Base-by-base conservation (phyloP, 2,113 vertebrate genomes). In the Onychostoma macrolepis region DNA sequence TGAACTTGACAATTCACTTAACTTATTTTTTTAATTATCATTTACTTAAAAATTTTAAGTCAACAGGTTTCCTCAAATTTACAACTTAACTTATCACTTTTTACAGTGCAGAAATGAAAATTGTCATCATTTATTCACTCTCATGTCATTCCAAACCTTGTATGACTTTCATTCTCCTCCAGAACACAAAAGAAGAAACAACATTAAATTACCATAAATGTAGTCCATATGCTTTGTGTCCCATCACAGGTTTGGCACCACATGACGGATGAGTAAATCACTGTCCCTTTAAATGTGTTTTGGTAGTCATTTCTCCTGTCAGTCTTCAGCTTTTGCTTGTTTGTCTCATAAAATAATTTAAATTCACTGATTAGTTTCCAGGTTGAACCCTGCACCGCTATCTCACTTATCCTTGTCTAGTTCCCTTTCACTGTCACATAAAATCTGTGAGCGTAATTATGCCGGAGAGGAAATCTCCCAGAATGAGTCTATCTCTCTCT, bases 301-400 rank as follows among this genome's bases (percentile, higher is more conserved):
- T 43, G 12, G 24, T 43, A 26, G 24, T 45, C 41, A 45, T 26
- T 43, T 75, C 24, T 45, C 41, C 41, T 26, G 13, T 76, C 41
- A 76, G 41, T 76, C 72, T 76, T 28, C 6, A n/a, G n/a, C 41
- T 45, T 76, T 76, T 76, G 38, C 72, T 76, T 28, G 12, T 76
- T n/a, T 28, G n/a, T 76, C 41, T 76, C 12, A 21, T 43, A 43
- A 43, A 1, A 6, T 45, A 45, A 45, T 45, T 76, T 13, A 76
- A 45, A 76, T 76, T 45, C 72, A 45, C 72, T 45, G 41, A 45
- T 76, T 48, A 45, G 36, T 41, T 72, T 72, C 69, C 69, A 72
- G 41, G n/a, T 26, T 75, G 72, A 75, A 45, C 41, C 41, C 72
- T 45, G 72, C 72, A 26, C 41, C 4, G 12, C 41, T 43, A 75